Evolutionary conservation across 2,888 invertebrate genomes (phyloP).

Genomic region (Apamea monoglypha): DNA sequence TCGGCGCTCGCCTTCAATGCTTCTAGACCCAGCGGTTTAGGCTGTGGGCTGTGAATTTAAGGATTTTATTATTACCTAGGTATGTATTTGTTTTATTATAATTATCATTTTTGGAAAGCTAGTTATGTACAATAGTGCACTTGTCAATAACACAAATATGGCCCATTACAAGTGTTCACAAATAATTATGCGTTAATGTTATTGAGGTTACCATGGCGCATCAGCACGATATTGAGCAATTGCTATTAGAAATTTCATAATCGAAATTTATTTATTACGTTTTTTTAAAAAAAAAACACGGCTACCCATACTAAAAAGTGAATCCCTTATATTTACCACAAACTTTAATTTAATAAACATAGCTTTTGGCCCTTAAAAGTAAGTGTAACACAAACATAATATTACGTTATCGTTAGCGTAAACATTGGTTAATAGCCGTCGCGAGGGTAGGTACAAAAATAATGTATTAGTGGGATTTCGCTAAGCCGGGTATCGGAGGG

Average conservation of each 20-base stretch:
- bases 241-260: not conserved
- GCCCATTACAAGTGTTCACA: not conserved
- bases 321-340: no score
- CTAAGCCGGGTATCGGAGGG: constrained; percentile 78
- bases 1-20: not conserved
- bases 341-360: not conserved
- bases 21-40: not conserved
- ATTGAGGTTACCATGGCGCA: not conserved
- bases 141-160: not conserved
- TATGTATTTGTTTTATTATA: not conserved
- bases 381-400: constrained; percentile 49
- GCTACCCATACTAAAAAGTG: not conserved
- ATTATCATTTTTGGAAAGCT: not conserved
- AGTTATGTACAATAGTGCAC: no score
- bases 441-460: constrained; percentile 74
- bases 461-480: constrained; percentile 79
- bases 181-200: not conserved
- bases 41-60: not conserved
- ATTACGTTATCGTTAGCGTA: constrained; percentile 64
- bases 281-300: not conserved
- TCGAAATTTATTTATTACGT: not conserved
- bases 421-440: constrained; percentile 70
- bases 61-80: not conserved
- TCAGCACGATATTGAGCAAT: not conserved
- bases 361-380: not conserved